Base-by-base conservation (phyloP, 2,797 vertebrate genomes). In the Odontamblyopus lacepedii region DNA sequence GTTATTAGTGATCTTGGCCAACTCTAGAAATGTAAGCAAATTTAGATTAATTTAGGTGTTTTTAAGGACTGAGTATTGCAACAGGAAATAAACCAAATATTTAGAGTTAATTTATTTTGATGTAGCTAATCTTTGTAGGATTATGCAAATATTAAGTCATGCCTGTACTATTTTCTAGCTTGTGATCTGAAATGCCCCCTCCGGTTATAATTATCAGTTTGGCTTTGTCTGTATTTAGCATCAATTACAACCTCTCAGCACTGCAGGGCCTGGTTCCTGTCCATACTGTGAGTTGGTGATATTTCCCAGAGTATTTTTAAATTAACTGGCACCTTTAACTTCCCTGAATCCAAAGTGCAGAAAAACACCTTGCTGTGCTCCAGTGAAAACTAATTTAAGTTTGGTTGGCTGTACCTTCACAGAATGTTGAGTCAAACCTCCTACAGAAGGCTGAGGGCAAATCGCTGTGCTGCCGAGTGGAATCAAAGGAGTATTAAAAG, bases 401-500 rank as follows among this genome's bases (percentile, higher is more conserved):
- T 75, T 70, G 2, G 27, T 70, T 70, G 67, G 73, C 61, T 56
- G 71, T 53, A 65, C 44, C 83, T 83, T 82, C 70, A 74, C 71
- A 70, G 35, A 67, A 41, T 15, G 71, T 74, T 65, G 74, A 70
- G 77, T 77, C 51, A 79, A 82, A 69, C 73, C 73, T 78, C 78
- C 82, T 65, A 73, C 82, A 67, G 23, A 48, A 55, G 50, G 55
- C 27, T 30, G 51, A 71, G 55, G 62, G 83, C 19, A 84, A 83
- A 86, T 86, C 83, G 82, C 79, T 53, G 57, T 53, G 75, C 44
- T 26, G 48, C 68, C 18, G 19, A 44, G 73, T 74, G 81, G 69
- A 75, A 72, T 64, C 71, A 76, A 74, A 63, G 18, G 72, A 64
- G 75, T 85, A 85, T 83, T 78, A 83, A 81, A 81, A 81, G 66